Base-by-base conservation (phyloP, 2,888 invertebrate species). In the Eupithecia subumbrata region DNA sequence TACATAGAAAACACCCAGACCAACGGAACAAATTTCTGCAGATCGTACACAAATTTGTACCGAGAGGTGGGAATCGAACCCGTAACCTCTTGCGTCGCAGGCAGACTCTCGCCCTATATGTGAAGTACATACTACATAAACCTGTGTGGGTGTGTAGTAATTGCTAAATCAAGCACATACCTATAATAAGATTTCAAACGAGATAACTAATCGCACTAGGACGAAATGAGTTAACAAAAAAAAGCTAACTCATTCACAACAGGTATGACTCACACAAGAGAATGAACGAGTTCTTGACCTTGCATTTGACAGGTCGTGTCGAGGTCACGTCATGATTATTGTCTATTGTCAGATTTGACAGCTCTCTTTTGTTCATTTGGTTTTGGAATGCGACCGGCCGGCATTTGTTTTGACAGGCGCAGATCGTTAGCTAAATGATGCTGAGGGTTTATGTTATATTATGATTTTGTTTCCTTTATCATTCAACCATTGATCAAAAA, bases 261-360 rank as follows among this genome's bases (percentile, higher is more conserved):
- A 30, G 1, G 11, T 37, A 8, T 74, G 72, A 74, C 71, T 76
- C 76, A 76, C 64, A 45, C 11, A n/a, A n/a, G 11, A 73, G 34
- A 74, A 67, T 72, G 74, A 73, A 79, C 80, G 80, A 81, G 70
- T 81, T 85, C 82, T 84, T 89, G 88, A 88, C 88, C 88, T 88
- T 89, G 86, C 73, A 72, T 83, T 80, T 88, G 86, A 87, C 87
- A 88, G 84, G 82, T 81, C 81, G 77, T 87, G 91, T 91, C 90
- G 91, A 88, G 90, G 91, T 78, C 85, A 75, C 78, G 71, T 75
- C 74, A 85, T 84, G 84, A 83, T 85, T 86, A 83, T 83, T 83
- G 79, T 75, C 84, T 82, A 86, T 87, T 91, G 90, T 91, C 86
- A 86, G 80, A 80, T 88, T 68, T 90, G 92, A 90, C 91, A 91